A percentile compares a stretch with the other conserved stretches of the same genome.
Evolutionary conservation across 2,113 vertebrate genomes (phyloP).

Genomic region (Gavialis gangeticus): DNA sequence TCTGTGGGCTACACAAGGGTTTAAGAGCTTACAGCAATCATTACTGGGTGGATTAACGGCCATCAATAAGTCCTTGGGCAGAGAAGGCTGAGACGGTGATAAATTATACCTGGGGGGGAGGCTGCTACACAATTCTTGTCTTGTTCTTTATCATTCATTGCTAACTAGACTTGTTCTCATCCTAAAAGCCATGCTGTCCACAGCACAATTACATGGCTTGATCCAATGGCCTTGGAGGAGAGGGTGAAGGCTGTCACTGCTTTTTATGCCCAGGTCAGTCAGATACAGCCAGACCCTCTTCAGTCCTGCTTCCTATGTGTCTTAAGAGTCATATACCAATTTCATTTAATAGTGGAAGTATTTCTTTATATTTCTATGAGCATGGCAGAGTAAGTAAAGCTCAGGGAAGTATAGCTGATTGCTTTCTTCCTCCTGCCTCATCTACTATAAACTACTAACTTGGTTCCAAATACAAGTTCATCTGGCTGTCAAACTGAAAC

Average conservation of each 20-base stretch:
- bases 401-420: slow-evolving; percentile 5
- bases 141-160: background rate
- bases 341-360: background rate
- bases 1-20: background rate
- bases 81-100: background rate
- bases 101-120: background rate
- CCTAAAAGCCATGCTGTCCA: background rate
- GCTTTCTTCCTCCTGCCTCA: background rate
- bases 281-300: background rate
- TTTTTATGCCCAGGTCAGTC: background rate
- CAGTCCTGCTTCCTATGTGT: background rate
- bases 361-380: slow-evolving; percentile 1
- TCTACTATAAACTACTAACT: background rate
- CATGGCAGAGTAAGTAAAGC: background rate
- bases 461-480: background rate
- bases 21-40: background rate
- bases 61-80: background rate
- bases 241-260: background rate
- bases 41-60: background rate
- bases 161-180: background rate
- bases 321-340: background rate
- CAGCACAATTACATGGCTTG: background rate
- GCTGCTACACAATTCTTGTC: background rate
- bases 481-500: background rate
- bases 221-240: background rate